Percentiles rank a stretch among this genome's conserved stretches.
phyloP scores from a whole-genome alignment of 2,113 vertebrate genomes.

The Brachyhypopomus occidentalis region DNA sequence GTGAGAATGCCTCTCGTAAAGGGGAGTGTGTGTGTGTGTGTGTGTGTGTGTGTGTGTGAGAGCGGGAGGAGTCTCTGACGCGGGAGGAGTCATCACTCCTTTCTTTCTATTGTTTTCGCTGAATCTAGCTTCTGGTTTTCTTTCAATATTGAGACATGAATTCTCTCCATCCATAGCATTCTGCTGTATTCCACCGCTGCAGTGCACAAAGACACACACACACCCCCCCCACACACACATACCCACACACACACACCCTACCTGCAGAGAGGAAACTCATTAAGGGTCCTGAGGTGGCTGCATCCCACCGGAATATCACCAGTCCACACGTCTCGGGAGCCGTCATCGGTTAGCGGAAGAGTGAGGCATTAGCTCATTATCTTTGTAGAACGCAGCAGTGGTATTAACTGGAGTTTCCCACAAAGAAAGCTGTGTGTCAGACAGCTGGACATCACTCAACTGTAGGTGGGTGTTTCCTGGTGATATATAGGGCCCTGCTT shows the following conservation, averaged over 20 bases:
- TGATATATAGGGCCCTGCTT: slow-evolving; percentile 15
- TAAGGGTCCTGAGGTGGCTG: neutral
- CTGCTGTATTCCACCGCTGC: neutral
- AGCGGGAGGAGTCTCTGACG: slow-evolving; percentile 9
- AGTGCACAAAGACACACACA: neutral
- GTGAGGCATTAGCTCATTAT: slow-evolving; percentile 28
- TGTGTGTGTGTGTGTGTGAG: slow-evolving; percentile 15
- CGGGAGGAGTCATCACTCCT: neutral
- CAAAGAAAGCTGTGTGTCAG: slow-evolving; percentile 41
- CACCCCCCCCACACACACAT: slow-evolving; percentile 14
- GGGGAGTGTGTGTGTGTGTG: slow-evolving; percentile 8
- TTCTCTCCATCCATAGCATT: slow-evolving; percentile 6
- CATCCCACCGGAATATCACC: neutral
- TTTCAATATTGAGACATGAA: neutral
- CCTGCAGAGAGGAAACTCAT: slow-evolving; percentile 34
- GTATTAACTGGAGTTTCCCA: slow-evolving; percentile 6
- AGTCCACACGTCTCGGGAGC: neutral
- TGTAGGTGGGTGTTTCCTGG: neutral
- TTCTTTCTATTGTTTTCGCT: slow-evolving; percentile 9
- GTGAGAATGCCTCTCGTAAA: slow-evolving; percentile 24
- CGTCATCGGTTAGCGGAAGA: neutral
- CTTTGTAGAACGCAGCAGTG: neutral
- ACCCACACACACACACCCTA: slow-evolving; percentile 10
- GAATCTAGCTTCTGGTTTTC: neutral
- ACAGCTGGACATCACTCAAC: slow-evolving; percentile 11